Percentiles rank a stretch among this genome's conserved stretches.
Evolutionary conservation across 2,888 invertebrate species (phyloP).

Genomic region (Diarsia rubi): DNA sequence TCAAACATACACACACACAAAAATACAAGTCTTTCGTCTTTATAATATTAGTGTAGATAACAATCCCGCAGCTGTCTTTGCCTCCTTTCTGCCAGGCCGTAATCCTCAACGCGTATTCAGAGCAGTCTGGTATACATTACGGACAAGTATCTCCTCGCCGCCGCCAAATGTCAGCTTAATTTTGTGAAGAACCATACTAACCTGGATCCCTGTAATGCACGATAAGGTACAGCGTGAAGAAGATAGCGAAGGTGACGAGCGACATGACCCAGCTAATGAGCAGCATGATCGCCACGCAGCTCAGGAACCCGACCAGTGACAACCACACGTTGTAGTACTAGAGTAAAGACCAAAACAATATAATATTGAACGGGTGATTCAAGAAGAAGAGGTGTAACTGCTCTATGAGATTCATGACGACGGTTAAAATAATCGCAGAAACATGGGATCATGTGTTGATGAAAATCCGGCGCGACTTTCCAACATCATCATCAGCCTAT

Average conservation of each 20-base stretch:
- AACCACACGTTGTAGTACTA: conserved; percentile 98
- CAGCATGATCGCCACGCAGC: conserved; percentile 98
- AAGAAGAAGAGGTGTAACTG: not conserved
- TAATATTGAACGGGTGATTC: not conserved
- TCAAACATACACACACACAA: too few species aligned
- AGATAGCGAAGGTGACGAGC: conserved; percentile 96
- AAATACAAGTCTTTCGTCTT: too few species aligned
- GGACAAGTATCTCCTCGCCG: not conserved
- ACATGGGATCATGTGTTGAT: not conserved
- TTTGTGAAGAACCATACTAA: conserved; percentile 73
- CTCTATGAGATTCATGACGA: not conserved
- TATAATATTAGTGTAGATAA: too few species aligned
- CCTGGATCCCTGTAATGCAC: conserved; percentile 98
- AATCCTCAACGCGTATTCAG: not conserved
- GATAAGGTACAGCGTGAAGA: conserved; percentile 97
- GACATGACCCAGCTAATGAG: conserved; percentile 98
- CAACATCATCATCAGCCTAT: too few species aligned
- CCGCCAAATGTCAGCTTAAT: not conserved
- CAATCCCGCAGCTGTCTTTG: not conserved
- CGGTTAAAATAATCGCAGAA: not conserved
- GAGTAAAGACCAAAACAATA: conserved; percentile 66
- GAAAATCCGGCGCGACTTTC: not conserved
- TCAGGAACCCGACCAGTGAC: conserved; percentile 95
- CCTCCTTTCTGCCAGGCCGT: not conserved
- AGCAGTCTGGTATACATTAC: not conserved